Conservation (phyloP, 1,140 invertebrate species). For the Drosophila punjabiensis region DNA sequence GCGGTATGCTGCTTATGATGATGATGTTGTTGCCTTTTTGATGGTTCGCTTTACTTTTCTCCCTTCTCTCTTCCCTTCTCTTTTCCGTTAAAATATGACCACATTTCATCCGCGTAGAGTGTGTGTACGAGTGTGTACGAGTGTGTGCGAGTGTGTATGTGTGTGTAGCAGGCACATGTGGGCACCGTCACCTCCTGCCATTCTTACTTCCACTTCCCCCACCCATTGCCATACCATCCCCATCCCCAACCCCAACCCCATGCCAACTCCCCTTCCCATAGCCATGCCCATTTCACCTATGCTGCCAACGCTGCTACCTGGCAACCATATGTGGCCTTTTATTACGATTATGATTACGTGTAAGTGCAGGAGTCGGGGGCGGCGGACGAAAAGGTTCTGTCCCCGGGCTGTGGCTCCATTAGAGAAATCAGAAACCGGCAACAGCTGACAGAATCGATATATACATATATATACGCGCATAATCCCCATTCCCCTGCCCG, state of each 20-base stretch:
- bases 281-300: constrained; percentile 29
- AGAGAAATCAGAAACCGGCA: constrained; percentile 54
- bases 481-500: background rate
- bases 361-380: constrained; percentile 57
- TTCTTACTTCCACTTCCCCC: background rate
- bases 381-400: constrained; percentile 13
- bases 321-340: constrained; percentile 75
- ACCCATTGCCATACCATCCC: background rate
- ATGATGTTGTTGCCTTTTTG: constrained; percentile 46
- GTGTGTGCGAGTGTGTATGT: constrained; percentile 13
- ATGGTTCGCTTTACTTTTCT: constrained; percentile 17
- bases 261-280: background rate
- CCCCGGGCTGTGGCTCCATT: constrained; percentile 45
- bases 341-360: constrained; percentile 79
- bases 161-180: constrained; percentile 48
- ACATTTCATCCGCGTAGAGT: constrained; percentile 50
- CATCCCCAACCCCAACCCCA: background rate
- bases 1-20: constrained; percentile 45
- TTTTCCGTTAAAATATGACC: constrained; percentile 65
- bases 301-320: constrained; percentile 27
- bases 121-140: too few species aligned
- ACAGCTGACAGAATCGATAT: constrained; percentile 59
- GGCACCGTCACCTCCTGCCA: constrained; percentile 19
- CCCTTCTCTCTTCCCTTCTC: background rate
- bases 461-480: background rate